phyloP scores from a whole-genome alignment of 2,888 invertebrate genomes.

The Blastobasis lacticolella region DNA sequence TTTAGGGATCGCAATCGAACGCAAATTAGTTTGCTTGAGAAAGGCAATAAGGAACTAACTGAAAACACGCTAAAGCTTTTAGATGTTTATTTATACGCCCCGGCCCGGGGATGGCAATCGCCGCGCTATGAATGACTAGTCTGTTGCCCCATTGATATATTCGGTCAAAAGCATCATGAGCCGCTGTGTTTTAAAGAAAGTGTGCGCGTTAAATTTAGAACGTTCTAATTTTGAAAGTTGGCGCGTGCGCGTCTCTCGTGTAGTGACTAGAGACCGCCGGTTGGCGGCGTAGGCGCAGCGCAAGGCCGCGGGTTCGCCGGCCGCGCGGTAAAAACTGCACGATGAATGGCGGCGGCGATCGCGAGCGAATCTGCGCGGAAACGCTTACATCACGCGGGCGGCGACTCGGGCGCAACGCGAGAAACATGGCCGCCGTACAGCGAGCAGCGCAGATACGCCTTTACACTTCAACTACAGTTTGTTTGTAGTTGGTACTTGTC shows the following conservation, averaged over 20 bases:
- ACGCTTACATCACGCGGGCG: slow-evolving; percentile 43
- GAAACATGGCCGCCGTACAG: slow-evolving; percentile 26
- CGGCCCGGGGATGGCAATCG: too few relatives aligned
- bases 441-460: background rate
- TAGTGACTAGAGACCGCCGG: slow-evolving; percentile 3
- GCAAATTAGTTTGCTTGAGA: too few relatives aligned
- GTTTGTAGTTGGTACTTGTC: too few relatives aligned
- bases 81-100: too few relatives aligned
- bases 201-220: slow-evolving; percentile 23
- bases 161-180: too few relatives aligned
- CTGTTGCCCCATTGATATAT: too few relatives aligned
- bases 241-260: slow-evolving; percentile 30
- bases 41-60: too few relatives aligned
- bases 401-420: slow-evolving; percentile 19
- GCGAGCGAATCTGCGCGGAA: slow-evolving; percentile 44
- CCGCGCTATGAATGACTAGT: too few relatives aligned
- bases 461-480: background rate
- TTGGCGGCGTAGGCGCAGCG: slow-evolving; percentile 44
- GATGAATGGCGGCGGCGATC: slow-evolving; percentile 55
- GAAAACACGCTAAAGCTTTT: too few relatives aligned
- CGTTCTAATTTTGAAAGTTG: slow-evolving; percentile 47
- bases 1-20: too few relatives aligned
- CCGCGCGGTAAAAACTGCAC: slow-evolving; percentile 49
- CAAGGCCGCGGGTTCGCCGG: slow-evolving; percentile 64
- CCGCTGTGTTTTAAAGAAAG: too few relatives aligned